Evolutionary conservation across 2,888 invertebrate species (phyloP).

Genomic region (Oligia fasciuncula): DNA sequence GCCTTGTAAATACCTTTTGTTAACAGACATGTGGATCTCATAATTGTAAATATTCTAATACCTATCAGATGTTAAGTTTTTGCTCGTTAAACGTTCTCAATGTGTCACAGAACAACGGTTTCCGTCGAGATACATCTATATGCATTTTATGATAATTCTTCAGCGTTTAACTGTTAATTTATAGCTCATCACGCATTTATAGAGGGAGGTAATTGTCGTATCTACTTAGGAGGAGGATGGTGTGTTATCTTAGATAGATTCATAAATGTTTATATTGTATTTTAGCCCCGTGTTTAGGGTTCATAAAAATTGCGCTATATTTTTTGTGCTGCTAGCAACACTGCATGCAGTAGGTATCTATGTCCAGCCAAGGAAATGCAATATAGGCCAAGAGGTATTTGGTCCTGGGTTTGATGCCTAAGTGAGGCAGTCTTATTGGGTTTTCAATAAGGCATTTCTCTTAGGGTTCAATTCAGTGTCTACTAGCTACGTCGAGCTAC

Average conservation of each 20-base stretch:
- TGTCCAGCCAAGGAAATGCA: not conserved
- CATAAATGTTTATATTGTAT: not conserved
- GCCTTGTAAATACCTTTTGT: not conserved
- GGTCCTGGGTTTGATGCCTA: not conserved
- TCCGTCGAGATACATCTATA: slow-evolving; percentile 52
- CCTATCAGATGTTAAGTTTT: slow-evolving; percentile 36
- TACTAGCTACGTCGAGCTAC: too few species aligned
- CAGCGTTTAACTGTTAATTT: slow-evolving; percentile 52
- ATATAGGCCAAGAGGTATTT: not conserved
- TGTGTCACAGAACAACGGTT: slow-evolving; percentile 52
- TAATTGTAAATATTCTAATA: slow-evolving; percentile 8
- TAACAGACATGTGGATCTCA: slow-evolving; percentile 10
- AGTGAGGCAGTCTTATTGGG: not conserved
- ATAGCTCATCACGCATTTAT: slow-evolving; percentile 44
- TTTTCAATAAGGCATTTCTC: not conserved
- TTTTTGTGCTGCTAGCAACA: not conserved
- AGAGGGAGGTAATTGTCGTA: slow-evolving; percentile 49
- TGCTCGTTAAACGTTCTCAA: slow-evolving; percentile 54
- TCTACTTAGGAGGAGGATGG: slow-evolving; percentile 19
- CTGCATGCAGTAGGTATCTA: not conserved
- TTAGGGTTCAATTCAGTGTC: too few species aligned
- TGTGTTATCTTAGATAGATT: slow-evolving; percentile 13
- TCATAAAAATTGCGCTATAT: not conserved
- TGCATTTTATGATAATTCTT: slow-evolving; percentile 59
- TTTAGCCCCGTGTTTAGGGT: not conserved